These are phyloP conservation scores for Nineta flava DNA, from an alignment of 2,888 invertebrate species.

Conservation along the genomic window DNA sequence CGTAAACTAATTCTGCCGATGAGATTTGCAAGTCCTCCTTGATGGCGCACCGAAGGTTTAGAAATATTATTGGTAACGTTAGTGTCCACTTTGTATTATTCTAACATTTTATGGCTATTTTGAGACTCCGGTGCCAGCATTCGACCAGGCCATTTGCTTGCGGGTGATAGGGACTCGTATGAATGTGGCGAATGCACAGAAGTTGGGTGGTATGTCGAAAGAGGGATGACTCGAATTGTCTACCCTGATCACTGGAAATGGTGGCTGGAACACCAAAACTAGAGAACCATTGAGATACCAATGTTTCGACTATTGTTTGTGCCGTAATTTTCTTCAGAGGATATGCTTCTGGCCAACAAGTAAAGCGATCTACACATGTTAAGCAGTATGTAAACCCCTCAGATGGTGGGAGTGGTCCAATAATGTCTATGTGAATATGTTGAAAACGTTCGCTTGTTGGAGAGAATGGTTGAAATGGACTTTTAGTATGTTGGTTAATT, in stretches of 20 bases:
- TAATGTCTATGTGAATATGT: too few relatives aligned
- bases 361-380: too few relatives aligned
- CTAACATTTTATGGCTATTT: background rate
- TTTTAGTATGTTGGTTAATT: too few relatives aligned
- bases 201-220: conserved; percentile 12
- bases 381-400: too few relatives aligned
- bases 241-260: conserved; percentile 20
- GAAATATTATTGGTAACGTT: background rate
- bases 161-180: conserved; percentile 3
- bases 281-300: conserved; percentile 22
- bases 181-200: conserved; percentile 9
- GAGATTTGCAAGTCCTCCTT: conserved; percentile 18
- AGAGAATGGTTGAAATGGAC: too few relatives aligned
- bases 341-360: too few relatives aligned
- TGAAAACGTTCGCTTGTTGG: too few relatives aligned
- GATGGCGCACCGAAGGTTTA: conserved; percentile 13
- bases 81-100: background rate
- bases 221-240: conserved; percentile 16
- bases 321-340: conserved; percentile 16
- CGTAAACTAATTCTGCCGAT: conserved; percentile 16
- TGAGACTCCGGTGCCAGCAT: background rate
- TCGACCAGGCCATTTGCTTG: background rate
- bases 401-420: too few relatives aligned
- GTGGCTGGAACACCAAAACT: conserved; percentile 18
- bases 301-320: too few relatives aligned